Evolutionary conservation across 2,888 invertebrate genomes (phyloP).

Genomic region (Aplocera efformata): DNA sequence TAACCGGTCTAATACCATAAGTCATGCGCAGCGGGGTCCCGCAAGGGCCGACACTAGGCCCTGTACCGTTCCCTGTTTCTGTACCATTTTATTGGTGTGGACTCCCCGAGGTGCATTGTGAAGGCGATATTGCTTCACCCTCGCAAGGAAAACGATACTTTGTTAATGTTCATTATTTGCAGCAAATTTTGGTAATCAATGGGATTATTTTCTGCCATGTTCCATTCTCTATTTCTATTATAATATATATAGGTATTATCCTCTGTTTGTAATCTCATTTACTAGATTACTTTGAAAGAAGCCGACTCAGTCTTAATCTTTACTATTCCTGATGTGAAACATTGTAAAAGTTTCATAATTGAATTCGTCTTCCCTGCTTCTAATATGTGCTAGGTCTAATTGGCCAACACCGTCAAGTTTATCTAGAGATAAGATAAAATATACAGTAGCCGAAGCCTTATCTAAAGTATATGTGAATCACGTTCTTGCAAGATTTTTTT

Average conservation of each 20-base stretch:
- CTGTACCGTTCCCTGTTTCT: conserved; percentile 29
- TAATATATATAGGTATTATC: too few relatives aligned
- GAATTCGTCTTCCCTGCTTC: too few relatives aligned
- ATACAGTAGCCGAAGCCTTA: conserved; percentile 5
- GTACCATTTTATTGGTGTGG: conserved; percentile 35
- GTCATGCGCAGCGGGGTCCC: conserved; percentile 20
- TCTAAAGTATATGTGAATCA: neutral
- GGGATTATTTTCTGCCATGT: conserved; percentile 16
- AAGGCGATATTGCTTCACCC: conserved; percentile 14
- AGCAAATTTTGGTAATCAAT: conserved; percentile 16
- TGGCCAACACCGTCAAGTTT: conserved; percentile 16
- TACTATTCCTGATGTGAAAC: too few relatives aligned
- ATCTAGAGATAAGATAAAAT: conserved; percentile 13
- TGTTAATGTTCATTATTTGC: conserved; percentile 18
- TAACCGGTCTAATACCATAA: conserved; percentile 23
- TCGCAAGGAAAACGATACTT: conserved; percentile 19
- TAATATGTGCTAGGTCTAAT: conserved; percentile 4
- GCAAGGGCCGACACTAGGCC: conserved; percentile 13
- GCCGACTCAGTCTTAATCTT: too few relatives aligned
- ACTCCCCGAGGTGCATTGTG: conserved; percentile 29
- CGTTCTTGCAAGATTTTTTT: too few relatives aligned
- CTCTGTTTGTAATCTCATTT: too few relatives aligned
- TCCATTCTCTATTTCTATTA: too few relatives aligned
- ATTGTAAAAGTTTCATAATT: too few relatives aligned
- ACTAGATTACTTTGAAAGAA: too few relatives aligned